phyloP scores from a whole-genome alignment of 2,113 vertebrate genomes.

The Silurus asotus region DNA sequence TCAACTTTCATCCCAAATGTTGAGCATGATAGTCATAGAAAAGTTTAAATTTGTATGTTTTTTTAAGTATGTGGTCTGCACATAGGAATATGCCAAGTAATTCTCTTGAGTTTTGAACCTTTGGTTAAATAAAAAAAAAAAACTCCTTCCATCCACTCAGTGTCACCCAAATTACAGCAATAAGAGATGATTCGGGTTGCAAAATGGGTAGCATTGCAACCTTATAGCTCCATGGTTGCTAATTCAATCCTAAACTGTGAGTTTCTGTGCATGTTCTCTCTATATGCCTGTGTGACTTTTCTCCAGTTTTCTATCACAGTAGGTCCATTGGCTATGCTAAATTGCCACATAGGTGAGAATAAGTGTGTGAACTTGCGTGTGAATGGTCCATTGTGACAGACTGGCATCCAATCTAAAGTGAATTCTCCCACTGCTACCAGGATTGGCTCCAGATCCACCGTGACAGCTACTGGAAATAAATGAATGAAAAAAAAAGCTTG shows the following conservation, averaged over 20 bases:
- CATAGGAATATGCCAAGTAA: neutral
- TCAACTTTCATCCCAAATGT: constrained; percentile 16
- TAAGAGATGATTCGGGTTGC: neutral
- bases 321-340: neutral
- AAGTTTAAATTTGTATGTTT: neutral
- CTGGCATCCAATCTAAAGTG: neutral
- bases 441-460: neutral
- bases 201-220: accelerated
- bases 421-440: neutral
- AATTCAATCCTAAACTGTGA: neutral
- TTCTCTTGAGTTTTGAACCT: neutral
- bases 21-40: neutral
- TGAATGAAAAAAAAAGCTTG: neutral
- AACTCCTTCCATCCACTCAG: neutral
- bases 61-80: neutral
- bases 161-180: neutral
- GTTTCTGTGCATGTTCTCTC: no score
- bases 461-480: neutral
- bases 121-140: neutral
- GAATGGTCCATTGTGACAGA: neutral
- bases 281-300: no score
- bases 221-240: neutral
- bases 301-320: neutral
- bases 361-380: neutral
- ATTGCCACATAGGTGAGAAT: neutral